A percentile compares a stretch with the other conserved stretches of the same genome.
Conservation (phyloP, 2,888 invertebrate genomes). For the Raillietiella orientalis region DNA sequence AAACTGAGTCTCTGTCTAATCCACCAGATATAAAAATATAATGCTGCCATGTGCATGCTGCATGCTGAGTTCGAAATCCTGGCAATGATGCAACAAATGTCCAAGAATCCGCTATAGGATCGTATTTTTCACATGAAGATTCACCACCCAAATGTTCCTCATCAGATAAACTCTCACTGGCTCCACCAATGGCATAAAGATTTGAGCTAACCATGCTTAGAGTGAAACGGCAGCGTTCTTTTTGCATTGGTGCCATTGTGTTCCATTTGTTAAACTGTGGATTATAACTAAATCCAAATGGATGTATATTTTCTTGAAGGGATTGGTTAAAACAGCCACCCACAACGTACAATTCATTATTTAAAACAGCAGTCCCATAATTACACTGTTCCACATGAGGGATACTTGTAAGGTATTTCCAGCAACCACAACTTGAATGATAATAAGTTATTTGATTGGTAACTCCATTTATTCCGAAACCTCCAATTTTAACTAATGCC, state of each 20-base stretch:
- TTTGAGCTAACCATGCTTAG: constrained; percentile 18
- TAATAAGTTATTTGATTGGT: constrained; percentile 32
- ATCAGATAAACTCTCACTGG: no score
- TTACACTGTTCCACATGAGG: constrained; percentile 39
- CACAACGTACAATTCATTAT: constrained; percentile 30
- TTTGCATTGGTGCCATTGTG: constrained; percentile 28
- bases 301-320: constrained; percentile 30
- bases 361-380: constrained; percentile 29
- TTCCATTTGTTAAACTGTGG: constrained; percentile 27
- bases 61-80: constrained; percentile 24
- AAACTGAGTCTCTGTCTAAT: constrained; percentile 20
- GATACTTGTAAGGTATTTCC: constrained; percentile 28
- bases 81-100: constrained; percentile 20
- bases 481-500: constrained; percentile 29
- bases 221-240: constrained; percentile 29
- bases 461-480: constrained; percentile 27
- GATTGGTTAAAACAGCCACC: constrained; percentile 36
- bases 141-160: constrained; percentile 15
- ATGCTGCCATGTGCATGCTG: constrained; percentile 15
- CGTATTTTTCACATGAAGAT: constrained; percentile 22
- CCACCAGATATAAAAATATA: constrained; percentile 16
- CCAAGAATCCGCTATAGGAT: constrained; percentile 23
- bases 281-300: constrained; percentile 30
- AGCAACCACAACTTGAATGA: constrained; percentile 20
- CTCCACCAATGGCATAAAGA: constrained; percentile 23